phyloP scores from a whole-genome alignment of 2,888 invertebrate genomes.

The Hoplodrina blanda region DNA sequence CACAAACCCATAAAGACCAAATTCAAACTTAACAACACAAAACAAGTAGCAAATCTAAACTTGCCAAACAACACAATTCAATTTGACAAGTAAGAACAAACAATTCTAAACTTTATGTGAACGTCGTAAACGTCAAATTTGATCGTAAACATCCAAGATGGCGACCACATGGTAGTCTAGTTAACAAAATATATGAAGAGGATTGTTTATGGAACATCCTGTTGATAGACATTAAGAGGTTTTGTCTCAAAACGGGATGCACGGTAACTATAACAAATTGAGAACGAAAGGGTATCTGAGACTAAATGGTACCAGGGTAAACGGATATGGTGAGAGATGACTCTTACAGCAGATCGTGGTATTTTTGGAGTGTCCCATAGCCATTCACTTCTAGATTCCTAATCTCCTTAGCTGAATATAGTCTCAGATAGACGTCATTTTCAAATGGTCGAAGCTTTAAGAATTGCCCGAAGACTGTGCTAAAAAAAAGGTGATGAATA shows the following conservation, averaged over 20 bases:
- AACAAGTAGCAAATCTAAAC: constrained; percentile 62
- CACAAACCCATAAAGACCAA: constrained; percentile 55
- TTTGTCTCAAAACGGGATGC: constrained; percentile 68
- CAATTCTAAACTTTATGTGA: constrained; percentile 72
- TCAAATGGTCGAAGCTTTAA: too few species aligned
- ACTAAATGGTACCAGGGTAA: constrained; percentile 40
- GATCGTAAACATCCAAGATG: constrained; percentile 66
- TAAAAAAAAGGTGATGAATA: too few species aligned
- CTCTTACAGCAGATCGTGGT: constrained; percentile 8
- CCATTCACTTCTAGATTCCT: neutral
- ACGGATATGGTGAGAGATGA: constrained; percentile 39
- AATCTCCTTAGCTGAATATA: neutral
- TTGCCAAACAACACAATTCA: constrained; percentile 66
- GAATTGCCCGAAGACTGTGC: too few species aligned
- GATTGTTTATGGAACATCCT: constrained; percentile 81
- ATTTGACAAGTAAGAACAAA: constrained; percentile 65
- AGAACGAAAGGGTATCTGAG: constrained; percentile 40
- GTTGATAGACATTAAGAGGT: constrained; percentile 83
- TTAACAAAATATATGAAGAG: constrained; percentile 85
- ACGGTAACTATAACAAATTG: constrained; percentile 60
- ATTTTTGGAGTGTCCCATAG: constrained; percentile 8
- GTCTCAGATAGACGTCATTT: too few species aligned
- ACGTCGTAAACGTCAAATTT: constrained; percentile 60
- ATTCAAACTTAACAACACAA: constrained; percentile 61
- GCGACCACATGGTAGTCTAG: constrained; percentile 79